Percentiles rank a stretch among this genome's conserved stretches.
Conservation (phyloP, 2,113 vertebrate species). For the Dipodomys stephensi region DNA sequence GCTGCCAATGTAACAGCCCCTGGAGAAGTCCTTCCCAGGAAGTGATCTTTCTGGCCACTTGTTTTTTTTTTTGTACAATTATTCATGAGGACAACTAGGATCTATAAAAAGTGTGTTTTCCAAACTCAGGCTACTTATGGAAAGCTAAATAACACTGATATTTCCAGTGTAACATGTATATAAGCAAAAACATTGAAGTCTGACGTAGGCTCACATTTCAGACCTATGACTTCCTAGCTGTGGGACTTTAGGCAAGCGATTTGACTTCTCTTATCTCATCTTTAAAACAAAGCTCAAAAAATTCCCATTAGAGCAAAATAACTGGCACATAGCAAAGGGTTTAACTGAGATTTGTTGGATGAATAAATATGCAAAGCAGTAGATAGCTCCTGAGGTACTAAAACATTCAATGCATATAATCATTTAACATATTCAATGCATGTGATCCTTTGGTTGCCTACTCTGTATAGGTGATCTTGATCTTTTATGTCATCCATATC, state of each 20-base stretch:
- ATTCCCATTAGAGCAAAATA: background rate
- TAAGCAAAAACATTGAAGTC: background rate
- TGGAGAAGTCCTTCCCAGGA: background rate
- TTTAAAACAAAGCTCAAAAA: background rate
- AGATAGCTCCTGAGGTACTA: background rate
- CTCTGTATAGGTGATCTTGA: background rate
- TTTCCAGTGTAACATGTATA: background rate
- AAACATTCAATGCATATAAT: background rate
- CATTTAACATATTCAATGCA: too few relatives aligned
- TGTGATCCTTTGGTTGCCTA: background rate
- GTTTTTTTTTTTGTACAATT: constrained; percentile 1
- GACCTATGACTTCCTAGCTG: background rate
- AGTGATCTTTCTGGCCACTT: constrained; percentile 44
- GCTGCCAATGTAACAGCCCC: background rate
- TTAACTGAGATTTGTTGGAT: background rate
- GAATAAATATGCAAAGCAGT: background rate
- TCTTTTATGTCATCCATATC: background rate
- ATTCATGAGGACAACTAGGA: constrained; percentile 53
- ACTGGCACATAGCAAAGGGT: background rate
- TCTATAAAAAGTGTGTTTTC: background rate
- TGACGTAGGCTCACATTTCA: background rate
- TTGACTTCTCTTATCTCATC: background rate
- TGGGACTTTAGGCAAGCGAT: background rate
- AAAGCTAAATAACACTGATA: background rate
- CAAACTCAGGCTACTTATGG: constrained; percentile 4